A percentile compares a stretch with the other conserved stretches of the same genome.
These are phyloP conservation scores for Oryzaephilus surinamensis DNA, from an alignment of 1,140 invertebrate genomes.

Conservation along the genomic window DNA sequence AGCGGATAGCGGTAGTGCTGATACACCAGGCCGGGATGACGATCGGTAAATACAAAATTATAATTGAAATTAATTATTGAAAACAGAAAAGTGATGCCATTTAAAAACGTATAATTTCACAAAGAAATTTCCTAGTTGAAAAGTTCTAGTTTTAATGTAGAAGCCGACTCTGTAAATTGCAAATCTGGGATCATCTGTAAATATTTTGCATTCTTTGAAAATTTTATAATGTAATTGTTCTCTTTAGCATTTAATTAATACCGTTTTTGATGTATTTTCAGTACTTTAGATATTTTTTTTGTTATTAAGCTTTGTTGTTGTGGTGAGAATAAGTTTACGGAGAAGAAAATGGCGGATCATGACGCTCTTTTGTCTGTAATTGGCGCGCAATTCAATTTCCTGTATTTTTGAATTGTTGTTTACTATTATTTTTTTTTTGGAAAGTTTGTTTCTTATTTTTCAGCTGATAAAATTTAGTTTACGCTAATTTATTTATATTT, in stretches of 20 bases:
- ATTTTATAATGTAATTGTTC: conserved; percentile 2
- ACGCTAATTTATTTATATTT: not conserved
- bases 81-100: no score
- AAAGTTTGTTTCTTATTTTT: conserved; percentile 12
- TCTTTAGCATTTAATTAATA: conserved; percentile 11
- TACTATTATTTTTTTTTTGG: conserved; percentile 10
- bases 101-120: not conserved
- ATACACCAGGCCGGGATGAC: conserved; percentile 57
- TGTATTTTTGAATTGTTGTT: conserved; percentile 2
- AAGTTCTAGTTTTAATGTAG: not conserved
- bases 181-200: conserved; percentile 24
- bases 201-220: conserved; percentile 3
- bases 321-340: conserved; percentile 11
- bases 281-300: conserved; percentile 10
- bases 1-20: conserved; percentile 50
- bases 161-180: conserved; percentile 4
- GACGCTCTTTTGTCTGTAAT: conserved; percentile 13
- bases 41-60: conserved; percentile 48
- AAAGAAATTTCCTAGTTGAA: not conserved
- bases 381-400: conserved; percentile 22
- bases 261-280: conserved; percentile 8
- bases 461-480: conserved; percentile 1
- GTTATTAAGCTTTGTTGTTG: conserved; percentile 9
- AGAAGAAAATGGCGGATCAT: conserved; percentile 34
- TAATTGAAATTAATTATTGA: no score